Conservation (phyloP, 2,113 vertebrate species). For the Muntiacus reevesi region DNA sequence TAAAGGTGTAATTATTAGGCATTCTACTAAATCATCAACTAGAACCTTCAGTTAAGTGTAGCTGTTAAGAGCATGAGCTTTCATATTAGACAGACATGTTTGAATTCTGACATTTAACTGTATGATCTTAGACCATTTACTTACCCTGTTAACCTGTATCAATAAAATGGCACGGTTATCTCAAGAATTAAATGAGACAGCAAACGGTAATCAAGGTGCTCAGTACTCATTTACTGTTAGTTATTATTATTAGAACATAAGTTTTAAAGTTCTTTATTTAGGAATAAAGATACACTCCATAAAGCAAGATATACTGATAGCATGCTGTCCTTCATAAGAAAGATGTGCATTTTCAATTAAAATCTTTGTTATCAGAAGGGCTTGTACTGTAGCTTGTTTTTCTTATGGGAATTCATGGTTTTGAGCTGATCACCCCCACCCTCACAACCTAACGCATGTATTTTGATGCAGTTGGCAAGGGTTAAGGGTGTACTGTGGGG, state of each 20-base stretch:
- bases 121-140: neutral
- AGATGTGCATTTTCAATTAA: neutral
- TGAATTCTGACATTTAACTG: neutral
- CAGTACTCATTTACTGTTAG: neutral
- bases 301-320: neutral
- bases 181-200: neutral
- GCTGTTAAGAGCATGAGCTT: neutral
- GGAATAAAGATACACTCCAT: neutral
- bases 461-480: neutral
- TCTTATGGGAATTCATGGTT: neutral
- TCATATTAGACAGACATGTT: neutral
- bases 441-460: neutral
- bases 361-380: neutral
- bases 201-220: neutral
- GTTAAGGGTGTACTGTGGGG: neutral
- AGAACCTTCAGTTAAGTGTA: neutral
- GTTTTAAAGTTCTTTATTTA: neutral
- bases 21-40: neutral
- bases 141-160: neutral
- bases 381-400: neutral
- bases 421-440: neutral
- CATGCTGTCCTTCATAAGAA: neutral
- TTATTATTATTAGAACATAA: constrained; percentile 3
- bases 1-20: neutral
- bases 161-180: neutral